Percentiles rank a stretch among this genome's conserved stretches.
Conservation (phyloP, 2,888 invertebrate species). For the Epirrhoe tristata region DNA sequence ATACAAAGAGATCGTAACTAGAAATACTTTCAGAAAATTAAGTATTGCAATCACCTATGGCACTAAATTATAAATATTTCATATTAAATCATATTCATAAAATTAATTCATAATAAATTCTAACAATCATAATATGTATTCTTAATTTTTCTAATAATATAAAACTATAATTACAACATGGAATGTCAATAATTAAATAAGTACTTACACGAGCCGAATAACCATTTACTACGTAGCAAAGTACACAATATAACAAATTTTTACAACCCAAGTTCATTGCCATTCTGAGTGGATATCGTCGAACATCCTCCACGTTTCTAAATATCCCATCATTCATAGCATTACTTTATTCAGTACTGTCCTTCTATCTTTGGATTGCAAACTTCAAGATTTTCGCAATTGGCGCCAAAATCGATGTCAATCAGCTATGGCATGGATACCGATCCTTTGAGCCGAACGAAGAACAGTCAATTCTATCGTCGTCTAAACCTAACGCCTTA, state of each 20-base stretch:
- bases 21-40: constrained; percentile 48
- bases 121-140: constrained; percentile 44
- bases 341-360: constrained; percentile 18
- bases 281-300: constrained; percentile 16
- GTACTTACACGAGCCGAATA: constrained; percentile 39
- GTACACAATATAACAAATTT: constrained; percentile 45
- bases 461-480: constrained; percentile 13
- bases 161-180: constrained; percentile 47
- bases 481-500: constrained; percentile 39
- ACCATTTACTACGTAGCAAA: constrained; percentile 50
- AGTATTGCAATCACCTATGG: constrained; percentile 67
- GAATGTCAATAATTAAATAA: constrained; percentile 58
- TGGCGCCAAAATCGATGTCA: constrained; percentile 8
- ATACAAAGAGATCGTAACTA: constrained; percentile 55
- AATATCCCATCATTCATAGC: constrained; percentile 7
- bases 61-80: constrained; percentile 64
- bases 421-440: constrained; percentile 14
- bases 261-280: constrained; percentile 53
- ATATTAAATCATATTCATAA: constrained; percentile 46
- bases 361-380: constrained; percentile 11
- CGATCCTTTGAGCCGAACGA: constrained; percentile 17
- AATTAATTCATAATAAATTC: constrained; percentile 49
- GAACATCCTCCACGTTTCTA: not conserved
- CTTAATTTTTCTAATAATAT: constrained; percentile 31
- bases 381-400: constrained; percentile 13